Evolutionary conservation across 2,797 vertebrate species (phyloP).

Genomic region (Gymnothorax reevesii): DNA sequence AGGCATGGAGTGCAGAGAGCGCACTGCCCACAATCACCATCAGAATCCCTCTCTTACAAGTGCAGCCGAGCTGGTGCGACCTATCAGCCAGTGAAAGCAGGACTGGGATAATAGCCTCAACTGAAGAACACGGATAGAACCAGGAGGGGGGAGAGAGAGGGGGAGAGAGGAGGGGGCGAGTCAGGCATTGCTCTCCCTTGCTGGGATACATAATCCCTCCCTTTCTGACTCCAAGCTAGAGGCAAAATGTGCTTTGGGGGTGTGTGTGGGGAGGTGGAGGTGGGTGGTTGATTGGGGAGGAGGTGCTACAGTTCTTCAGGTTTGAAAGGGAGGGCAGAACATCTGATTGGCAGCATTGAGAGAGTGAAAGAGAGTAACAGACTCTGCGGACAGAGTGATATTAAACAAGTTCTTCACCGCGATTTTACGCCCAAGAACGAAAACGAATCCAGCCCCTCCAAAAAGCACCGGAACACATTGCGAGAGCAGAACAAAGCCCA

Average conservation of each 20-base stretch:
- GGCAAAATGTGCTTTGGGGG: conserved; percentile 15
- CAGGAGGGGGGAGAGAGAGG: not conserved
- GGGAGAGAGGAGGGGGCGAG: conserved; percentile 13
- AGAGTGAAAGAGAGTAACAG: not conserved
- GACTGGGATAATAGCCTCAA: conserved; percentile 73
- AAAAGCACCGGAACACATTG: not conserved
- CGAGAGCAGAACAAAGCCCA: not conserved
- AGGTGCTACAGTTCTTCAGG: conserved; percentile 23
- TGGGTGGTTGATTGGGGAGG: conserved; percentile 12
- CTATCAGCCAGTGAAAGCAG: conserved; percentile 60
- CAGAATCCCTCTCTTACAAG: conserved; percentile 55
- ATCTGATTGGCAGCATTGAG: conserved; percentile 27
- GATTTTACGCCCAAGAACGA: not conserved
- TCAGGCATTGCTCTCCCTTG: conserved; percentile 33
- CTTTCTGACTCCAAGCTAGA: conserved; percentile 22
- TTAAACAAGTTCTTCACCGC: conserved; percentile 1
- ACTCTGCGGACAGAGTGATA: not conserved
- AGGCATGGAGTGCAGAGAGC: conserved; percentile 11
- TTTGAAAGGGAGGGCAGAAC: conserved; percentile 27
- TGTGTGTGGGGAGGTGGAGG: not conserved
- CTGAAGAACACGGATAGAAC: conserved; percentile 59
- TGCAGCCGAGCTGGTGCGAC: conserved; percentile 50
- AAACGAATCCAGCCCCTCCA: not conserved
- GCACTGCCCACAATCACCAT: conserved; percentile 64
- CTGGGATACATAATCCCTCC: conserved; percentile 38